Evolutionary conservation across 1,140 invertebrate genomes (phyloP), one percentile per base, ranked within the genome.

Genomic region (Luehdorfia chinensis): DNA sequence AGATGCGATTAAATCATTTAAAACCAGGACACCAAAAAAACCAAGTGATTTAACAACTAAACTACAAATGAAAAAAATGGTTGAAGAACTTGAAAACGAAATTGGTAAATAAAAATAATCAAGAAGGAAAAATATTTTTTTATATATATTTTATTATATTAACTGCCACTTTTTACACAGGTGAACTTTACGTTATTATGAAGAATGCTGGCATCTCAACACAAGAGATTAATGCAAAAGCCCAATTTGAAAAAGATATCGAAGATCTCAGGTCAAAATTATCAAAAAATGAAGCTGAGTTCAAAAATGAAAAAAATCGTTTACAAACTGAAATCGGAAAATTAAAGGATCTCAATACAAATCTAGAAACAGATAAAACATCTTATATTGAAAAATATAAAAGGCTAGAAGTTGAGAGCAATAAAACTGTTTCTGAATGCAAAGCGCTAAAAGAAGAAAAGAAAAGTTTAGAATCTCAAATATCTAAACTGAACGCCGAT

Each of bases 1-100:
- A 46, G 89, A 90, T 31, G 87, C 88, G n/a, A 78, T 90, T 5
- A 89, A 88, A 60, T 87, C 90, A 14, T 91, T 90, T 47, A 92
- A 91, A 69, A 90, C 89, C 25, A 85, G 90, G 58, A 89, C 88
- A 8, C 88, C 91, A 5, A 93, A 93, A 60, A 93, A 93, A 64
- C 81, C 92, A 2, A 91, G 90, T 1, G 93, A 94, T 53, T 71
- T 91, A 39, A 91, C 91, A 34, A 90, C 92, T 4, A 93, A 93
- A 87, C 62, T 91, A 28, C 91, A 94, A 81, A 74, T 95, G 44
- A 93, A 93, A 59, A 93, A 90, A 59, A 92, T 94, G 90, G 90
- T 95, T 0, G 91, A 93, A 37, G 93, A 95, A 30, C 87, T 94
- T 56, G 94, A 94, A 76, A 92, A 88, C 69, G 94, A 95, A 88